phyloP scores from a whole-genome alignment of 2,113 vertebrate genomes.

The Kobus ellipsiprymnus region DNA sequence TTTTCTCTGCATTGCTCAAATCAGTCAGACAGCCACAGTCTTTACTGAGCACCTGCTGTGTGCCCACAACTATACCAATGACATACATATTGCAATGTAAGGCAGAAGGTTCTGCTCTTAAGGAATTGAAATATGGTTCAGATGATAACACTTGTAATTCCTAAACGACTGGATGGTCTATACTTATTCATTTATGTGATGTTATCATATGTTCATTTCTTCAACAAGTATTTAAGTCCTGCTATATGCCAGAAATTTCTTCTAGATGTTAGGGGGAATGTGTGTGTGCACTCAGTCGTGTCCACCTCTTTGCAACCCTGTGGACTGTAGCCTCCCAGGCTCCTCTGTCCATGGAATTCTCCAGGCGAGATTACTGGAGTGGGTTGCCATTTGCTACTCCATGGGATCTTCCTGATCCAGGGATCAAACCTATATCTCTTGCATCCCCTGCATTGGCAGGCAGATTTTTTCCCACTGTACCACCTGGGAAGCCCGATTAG shows the following conservation, averaged over 20 bases:
- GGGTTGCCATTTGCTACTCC: neutral
- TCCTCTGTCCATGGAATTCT: neutral
- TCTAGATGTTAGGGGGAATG: neutral
- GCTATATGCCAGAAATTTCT: neutral
- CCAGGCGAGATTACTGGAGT: neutral
- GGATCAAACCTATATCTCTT: neutral
- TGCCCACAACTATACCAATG: neutral
- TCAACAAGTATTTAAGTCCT: slow-evolving; percentile 5
- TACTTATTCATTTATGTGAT: neutral
- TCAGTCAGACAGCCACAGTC: neutral
- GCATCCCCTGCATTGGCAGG: neutral
- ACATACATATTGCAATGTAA: neutral
- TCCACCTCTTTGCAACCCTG: neutral
- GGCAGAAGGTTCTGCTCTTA: neutral
- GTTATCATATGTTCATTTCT: neutral
- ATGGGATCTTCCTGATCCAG: neutral
- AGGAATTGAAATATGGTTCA: neutral
- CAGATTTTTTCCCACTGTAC: neutral
- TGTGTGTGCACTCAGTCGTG: rapidly evolving
- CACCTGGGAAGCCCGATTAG: neutral
- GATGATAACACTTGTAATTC: neutral
- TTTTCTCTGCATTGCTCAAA: neutral
- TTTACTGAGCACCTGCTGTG: neutral
- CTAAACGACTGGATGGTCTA: neutral
- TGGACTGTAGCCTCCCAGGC: neutral